Evolutionary conservation across 2,888 invertebrate genomes (phyloP).

Genomic region (Diarsia rubi): DNA sequence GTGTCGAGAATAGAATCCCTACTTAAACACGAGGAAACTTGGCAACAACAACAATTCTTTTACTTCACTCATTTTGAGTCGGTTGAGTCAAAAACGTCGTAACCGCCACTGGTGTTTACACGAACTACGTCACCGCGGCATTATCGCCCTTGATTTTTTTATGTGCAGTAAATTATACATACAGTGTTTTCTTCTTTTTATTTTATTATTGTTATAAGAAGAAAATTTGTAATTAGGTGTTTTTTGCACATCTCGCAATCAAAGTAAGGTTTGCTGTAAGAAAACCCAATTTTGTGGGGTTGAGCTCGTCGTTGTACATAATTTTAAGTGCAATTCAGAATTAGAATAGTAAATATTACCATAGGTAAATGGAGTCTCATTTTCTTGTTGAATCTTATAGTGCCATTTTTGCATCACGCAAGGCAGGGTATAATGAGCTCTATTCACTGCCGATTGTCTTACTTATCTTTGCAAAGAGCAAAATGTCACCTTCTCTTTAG

Average conservation of each 20-base stretch:
- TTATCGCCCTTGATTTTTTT: slow-evolving; percentile 21
- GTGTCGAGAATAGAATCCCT: slow-evolving; percentile 40
- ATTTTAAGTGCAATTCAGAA: too few relatives aligned
- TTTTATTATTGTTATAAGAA: neutral
- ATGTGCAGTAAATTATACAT: slow-evolving; percentile 31
- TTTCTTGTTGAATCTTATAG: neutral
- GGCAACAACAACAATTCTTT: slow-evolving; percentile 47
- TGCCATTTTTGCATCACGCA: neutral
- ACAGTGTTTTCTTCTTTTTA: slow-evolving; percentile 1
- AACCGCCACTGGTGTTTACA: slow-evolving; percentile 21
- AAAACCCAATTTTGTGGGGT: too few relatives aligned
- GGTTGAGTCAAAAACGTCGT: neutral
- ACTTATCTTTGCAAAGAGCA: neutral
- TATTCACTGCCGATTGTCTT: neutral
- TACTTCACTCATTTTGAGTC: slow-evolving; percentile 8
- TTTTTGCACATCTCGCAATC: neutral
- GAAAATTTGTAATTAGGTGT: slow-evolving; percentile 6
- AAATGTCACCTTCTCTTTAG: neutral
- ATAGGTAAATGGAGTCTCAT: neutral
- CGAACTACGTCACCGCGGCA: slow-evolving; percentile 23
- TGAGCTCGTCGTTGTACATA: too few relatives aligned
- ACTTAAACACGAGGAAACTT: slow-evolving; percentile 48
- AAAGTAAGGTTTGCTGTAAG: too few relatives aligned
- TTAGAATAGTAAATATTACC: neutral
- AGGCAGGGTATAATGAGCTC: neutral